Evolutionary conservation across 2,888 invertebrate species (phyloP).

Genomic region (Alitta virens): DNA sequence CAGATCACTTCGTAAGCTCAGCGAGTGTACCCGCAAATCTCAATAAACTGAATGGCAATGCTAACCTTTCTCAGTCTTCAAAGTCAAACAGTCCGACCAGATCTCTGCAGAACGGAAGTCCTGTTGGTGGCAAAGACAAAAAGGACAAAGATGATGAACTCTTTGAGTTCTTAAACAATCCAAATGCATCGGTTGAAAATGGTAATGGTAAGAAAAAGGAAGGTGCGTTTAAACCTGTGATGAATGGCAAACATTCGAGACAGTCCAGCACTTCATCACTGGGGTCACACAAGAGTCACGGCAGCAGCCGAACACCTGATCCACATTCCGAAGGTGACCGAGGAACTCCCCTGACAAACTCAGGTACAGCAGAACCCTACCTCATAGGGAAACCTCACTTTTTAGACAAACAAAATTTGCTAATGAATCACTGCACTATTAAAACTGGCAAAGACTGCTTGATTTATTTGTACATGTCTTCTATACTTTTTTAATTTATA

Average conservation of each 20-base stretch:
- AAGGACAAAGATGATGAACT: slow-evolving; percentile 56
- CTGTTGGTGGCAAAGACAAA: slow-evolving; percentile 17
- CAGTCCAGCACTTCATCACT: slow-evolving; percentile 52
- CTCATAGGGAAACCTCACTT: too few relatives aligned
- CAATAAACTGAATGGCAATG: slow-evolving; percentile 21
- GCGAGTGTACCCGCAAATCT: slow-evolving; percentile 38
- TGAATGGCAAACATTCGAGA: slow-evolving; percentile 45
- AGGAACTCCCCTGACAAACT: background rate
- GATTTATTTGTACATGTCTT: too few relatives aligned
- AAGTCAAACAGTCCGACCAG: background rate
- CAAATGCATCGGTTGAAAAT: slow-evolving; percentile 35
- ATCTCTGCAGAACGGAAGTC: background rate
- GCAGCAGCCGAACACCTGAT: slow-evolving; percentile 16
- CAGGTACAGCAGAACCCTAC: too few relatives aligned
- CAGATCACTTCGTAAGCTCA: background rate
- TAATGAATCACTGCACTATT: too few relatives aligned
- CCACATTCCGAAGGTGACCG: background rate
- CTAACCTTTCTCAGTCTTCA: slow-evolving; percentile 18
- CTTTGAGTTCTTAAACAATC: slow-evolving; percentile 58
- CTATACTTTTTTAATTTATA: too few relatives aligned
- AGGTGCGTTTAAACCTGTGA: slow-evolving; percentile 27
- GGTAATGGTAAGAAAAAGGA: slow-evolving; percentile 16
- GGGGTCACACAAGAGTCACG: slow-evolving; percentile 27
- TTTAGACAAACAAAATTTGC: too few relatives aligned
- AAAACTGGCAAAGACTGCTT: too few relatives aligned